phyloP scores from a whole-genome alignment of 2,113 vertebrate species.

The Dendrocopos noguchii region DNA sequence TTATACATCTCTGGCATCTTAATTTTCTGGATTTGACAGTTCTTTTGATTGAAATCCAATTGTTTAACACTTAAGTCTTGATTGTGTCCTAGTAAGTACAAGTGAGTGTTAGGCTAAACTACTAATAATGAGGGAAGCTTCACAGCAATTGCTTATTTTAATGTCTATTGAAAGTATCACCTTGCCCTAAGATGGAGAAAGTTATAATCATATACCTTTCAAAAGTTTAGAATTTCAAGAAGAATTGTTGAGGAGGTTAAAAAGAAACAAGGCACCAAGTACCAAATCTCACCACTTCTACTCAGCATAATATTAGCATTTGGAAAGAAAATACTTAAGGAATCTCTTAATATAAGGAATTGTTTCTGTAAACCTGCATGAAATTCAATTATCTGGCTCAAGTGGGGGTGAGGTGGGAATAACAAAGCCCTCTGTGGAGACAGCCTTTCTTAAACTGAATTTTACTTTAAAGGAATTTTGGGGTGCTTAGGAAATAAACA shows the following conservation, averaged over 20 bases:
- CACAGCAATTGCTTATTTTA: neutral
- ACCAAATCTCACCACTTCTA: neutral
- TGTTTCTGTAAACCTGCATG: neutral
- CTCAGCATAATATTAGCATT: neutral
- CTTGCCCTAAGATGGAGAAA: neutral
- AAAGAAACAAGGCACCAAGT: neutral
- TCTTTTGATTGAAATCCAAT: neutral
- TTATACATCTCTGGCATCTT: neutral
- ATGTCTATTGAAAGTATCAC: neutral
- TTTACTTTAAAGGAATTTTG: constrained; percentile 3
- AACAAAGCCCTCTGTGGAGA: neutral
- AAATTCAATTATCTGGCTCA: neutral
- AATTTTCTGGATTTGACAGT: neutral
- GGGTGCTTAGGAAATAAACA: constrained; percentile 37
- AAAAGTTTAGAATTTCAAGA: neutral
- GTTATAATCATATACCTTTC: neutral
- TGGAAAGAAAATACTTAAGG: neutral
- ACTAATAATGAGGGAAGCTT: neutral
- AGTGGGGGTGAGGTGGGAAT: neutral
- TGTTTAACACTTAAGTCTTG: neutral
- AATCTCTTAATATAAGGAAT: neutral
- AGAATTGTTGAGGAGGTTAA: neutral
- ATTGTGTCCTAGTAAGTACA: neutral
- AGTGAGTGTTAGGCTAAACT: neutral
- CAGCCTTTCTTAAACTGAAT: neutral